phyloP scores from a whole-genome alignment of 1,140 invertebrate genomes.

The Eumeta japonica region DNA sequence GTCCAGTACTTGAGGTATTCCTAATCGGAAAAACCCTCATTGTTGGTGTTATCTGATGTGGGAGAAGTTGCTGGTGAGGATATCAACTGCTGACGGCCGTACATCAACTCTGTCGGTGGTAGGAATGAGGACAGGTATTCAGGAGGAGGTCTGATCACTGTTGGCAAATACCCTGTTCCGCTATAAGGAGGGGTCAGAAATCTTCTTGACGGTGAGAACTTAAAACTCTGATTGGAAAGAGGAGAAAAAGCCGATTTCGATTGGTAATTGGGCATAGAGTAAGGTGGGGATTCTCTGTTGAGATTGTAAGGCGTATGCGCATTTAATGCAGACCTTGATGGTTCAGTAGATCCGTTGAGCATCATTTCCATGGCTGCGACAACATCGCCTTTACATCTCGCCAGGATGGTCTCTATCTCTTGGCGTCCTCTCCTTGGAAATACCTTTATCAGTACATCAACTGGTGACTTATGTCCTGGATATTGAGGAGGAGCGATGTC shows the following conservation, averaged over 20 bases:
- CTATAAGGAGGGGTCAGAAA: conserved; percentile 78
- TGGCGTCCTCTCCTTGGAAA: conserved; percentile 81
- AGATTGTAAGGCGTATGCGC: conserved; percentile 26
- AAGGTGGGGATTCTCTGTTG: conserved; percentile 42
- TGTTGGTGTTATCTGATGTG: conserved; percentile 52
- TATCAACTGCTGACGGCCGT: conserved; percentile 41
- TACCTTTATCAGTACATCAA: conserved; percentile 61
- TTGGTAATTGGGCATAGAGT: conserved; percentile 41
- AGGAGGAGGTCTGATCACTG: conserved; percentile 68
- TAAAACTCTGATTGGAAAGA: conserved; percentile 60
- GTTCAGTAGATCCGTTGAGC: conserved; percentile 65
- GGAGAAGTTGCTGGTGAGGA: conserved; percentile 52
- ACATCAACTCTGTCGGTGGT: conserved; percentile 48
- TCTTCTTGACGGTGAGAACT: conserved; percentile 60
- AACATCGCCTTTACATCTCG: conserved; percentile 79
- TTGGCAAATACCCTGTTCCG: conserved; percentile 76
- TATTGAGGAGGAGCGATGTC: neutral
- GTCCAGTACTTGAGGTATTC: conserved; percentile 32
- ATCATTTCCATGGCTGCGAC: conserved; percentile 88
- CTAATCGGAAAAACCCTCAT: conserved; percentile 54
- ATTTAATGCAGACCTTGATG: conserved; percentile 31
- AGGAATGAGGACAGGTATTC: conserved; percentile 50
- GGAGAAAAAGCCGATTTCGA: conserved; percentile 73
- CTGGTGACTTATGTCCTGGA: conserved; percentile 53
- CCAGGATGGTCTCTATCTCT: conserved; percentile 80